Evolutionary conservation across 2,113 vertebrate genomes (phyloP).

Genomic region (Octodon degus): DNA sequence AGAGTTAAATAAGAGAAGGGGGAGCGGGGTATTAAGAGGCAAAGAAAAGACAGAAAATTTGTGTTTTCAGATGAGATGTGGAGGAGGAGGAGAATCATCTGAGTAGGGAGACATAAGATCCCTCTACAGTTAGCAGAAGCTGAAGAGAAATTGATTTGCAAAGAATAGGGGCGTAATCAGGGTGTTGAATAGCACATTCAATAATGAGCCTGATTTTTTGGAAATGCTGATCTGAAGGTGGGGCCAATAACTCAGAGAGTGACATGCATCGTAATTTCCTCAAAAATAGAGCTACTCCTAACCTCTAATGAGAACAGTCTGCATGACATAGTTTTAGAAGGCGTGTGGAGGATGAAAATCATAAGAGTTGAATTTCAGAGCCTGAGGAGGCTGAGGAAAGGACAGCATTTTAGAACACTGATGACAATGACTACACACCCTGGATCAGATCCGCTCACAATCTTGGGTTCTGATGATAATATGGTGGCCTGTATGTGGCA

Average conservation of each 20-base stretch:
- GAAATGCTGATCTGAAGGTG: conserved; percentile 65
- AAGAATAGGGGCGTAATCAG: conserved; percentile 64
- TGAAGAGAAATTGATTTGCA: conserved; percentile 75
- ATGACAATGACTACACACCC: not conserved
- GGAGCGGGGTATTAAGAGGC: conserved; percentile 38
- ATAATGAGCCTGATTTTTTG: conserved; percentile 58
- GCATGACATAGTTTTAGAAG: not conserved
- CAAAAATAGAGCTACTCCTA: conserved; percentile 57
- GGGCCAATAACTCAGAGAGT: conserved; percentile 31
- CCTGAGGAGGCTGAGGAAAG: not conserved
- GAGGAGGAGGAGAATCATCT: conserved; percentile 70
- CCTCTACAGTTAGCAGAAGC: conserved; percentile 63
- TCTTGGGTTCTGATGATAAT: fast-evolving
- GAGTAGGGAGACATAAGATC: conserved; percentile 59
- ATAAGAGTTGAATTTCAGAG: not conserved
- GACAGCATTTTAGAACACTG: not conserved
- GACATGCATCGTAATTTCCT: conserved; percentile 67
- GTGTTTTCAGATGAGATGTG: conserved; percentile 76
- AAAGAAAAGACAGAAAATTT: conserved; percentile 77
- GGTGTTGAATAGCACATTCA: conserved; percentile 47
- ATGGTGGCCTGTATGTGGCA: not conserved
- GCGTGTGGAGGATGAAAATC: not conserved
- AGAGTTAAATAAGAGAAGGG: conserved; percentile 70
- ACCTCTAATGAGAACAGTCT: not conserved
- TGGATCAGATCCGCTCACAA: fast-evolving